Conservation (phyloP, 1,140 invertebrate genomes). For the Tribolium madens region DNA sequence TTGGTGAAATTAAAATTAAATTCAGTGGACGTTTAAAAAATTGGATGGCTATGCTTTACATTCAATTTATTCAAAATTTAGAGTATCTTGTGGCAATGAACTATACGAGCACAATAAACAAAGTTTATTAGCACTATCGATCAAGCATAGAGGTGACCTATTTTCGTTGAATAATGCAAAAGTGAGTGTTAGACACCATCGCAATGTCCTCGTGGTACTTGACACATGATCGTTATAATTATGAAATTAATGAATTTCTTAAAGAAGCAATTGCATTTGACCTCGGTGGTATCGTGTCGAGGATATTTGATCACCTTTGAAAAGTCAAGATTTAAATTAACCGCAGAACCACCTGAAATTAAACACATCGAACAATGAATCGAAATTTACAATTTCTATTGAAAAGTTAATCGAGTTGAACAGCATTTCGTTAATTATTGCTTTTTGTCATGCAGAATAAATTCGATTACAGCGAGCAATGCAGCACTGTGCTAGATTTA, state of each 20-base stretch:
- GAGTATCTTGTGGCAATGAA: too few species aligned
- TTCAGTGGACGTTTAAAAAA: too few species aligned
- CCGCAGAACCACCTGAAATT: not conserved
- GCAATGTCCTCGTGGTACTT: not conserved
- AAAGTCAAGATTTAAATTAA: not conserved
- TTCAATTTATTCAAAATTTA: too few species aligned
- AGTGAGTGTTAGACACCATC: not conserved
- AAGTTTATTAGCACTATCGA: not conserved
- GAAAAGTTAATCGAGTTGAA: not conserved
- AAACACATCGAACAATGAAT: not conserved
- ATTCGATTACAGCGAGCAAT: not conserved
- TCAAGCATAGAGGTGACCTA: not conserved
- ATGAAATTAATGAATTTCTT: not conserved
- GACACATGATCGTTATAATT: not conserved
- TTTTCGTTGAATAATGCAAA: not conserved
- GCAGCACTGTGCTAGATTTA: not conserved
- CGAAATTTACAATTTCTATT: not conserved
- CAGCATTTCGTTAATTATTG: conserved; percentile 19
- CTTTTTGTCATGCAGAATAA: conserved; percentile 17
- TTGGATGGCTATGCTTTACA: too few species aligned
- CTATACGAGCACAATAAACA: too few species aligned
- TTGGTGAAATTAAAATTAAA: too few species aligned
- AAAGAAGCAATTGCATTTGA: not conserved
- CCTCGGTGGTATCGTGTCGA: not conserved
- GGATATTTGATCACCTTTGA: not conserved